phyloP scores from a whole-genome alignment of 2,113 vertebrate genomes.

The Salvelinus namaycush region DNA sequence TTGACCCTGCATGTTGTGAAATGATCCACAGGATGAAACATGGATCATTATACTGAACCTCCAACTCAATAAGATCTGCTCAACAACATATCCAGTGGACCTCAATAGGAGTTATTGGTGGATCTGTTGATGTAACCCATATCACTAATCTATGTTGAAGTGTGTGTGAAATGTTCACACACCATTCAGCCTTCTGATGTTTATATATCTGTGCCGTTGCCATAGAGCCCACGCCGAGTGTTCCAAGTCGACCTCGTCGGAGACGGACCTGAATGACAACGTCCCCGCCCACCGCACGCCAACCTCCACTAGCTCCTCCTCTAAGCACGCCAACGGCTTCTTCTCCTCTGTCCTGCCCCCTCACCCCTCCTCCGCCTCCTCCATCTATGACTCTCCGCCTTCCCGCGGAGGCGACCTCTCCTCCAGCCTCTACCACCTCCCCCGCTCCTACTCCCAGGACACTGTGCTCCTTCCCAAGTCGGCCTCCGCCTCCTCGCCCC shows the following conservation, averaged over 20 bases:
- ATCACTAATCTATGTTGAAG: slow-evolving; percentile 6
- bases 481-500: slow-evolving; percentile 72
- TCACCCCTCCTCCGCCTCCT: slow-evolving; percentile 74
- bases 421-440: slow-evolving; percentile 85
- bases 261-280: slow-evolving; percentile 98
- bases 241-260: slow-evolving; percentile 88
- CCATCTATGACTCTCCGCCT: slow-evolving; percentile 88
- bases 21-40: not conserved
- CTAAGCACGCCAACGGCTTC: slow-evolving; percentile 91
- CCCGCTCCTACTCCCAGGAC: slow-evolving; percentile 93
- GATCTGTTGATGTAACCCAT: not conserved
- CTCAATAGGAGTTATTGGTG: not conserved
- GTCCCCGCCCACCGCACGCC: slow-evolving; percentile 85
- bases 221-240: slow-evolving; percentile 82
- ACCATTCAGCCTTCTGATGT: not conserved
- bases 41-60: not conserved
- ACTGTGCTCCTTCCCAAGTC: slow-evolving; percentile 84
- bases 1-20: not conserved
- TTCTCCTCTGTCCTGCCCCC: slow-evolving; percentile 74
- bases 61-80: not conserved
- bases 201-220: slow-evolving; percentile 6
- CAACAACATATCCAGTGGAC: not conserved
- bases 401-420: slow-evolving; percentile 75
- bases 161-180: slow-evolving; percentile 4
- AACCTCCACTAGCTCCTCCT: slow-evolving; percentile 71